A percentile compares a stretch with the other conserved stretches of the same genome.
phyloP scores from a whole-genome alignment of 1,140 invertebrate genomes.

The Lordiphosa stackelbergi region DNA sequence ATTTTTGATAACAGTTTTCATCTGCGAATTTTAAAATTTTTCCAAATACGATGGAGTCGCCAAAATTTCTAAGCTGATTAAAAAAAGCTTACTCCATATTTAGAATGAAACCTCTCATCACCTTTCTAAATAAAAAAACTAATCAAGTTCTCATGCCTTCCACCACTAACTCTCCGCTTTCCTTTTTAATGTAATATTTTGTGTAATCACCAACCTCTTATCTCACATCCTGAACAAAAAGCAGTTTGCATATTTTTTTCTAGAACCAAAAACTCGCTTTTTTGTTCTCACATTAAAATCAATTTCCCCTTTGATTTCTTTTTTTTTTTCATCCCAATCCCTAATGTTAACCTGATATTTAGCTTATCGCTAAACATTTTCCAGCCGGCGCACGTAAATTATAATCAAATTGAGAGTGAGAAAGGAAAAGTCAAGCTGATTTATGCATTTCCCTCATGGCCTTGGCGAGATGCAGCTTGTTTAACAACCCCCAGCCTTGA shows the following conservation, averaged over 20 bases:
- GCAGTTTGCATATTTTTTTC: conserved; percentile 9
- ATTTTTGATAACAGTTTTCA: too few species aligned
- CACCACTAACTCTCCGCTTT: background rate
- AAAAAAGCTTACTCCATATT: too few species aligned
- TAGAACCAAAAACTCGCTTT: conserved; percentile 6
- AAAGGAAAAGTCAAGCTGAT: conserved; percentile 46
- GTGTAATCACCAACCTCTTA: background rate
- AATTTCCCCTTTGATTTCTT: conserved; percentile 28
- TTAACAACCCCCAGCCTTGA: conserved; percentile 17
- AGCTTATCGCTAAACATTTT: conserved; percentile 21
- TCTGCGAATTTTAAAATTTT: too few species aligned
- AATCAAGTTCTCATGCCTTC: background rate
- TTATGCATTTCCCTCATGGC: conserved; percentile 56
- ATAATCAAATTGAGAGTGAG: conserved; percentile 58
- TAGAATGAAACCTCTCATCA: too few species aligned
- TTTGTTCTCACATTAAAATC: conserved; percentile 56
- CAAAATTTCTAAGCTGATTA: too few species aligned
- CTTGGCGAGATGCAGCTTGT: conserved; percentile 19
- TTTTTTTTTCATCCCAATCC: conserved; percentile 2
- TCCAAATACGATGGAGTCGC: too few species aligned
- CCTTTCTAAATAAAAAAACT: background rate
- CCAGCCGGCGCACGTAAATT: conserved; percentile 56
- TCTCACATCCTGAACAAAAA: conserved; percentile 2
- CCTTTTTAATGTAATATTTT: background rate
- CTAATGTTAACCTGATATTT: conserved; percentile 65